Conservation (phyloP, 64 coral and sea anemone species). For the Stichodactyla mertensii region DNA sequence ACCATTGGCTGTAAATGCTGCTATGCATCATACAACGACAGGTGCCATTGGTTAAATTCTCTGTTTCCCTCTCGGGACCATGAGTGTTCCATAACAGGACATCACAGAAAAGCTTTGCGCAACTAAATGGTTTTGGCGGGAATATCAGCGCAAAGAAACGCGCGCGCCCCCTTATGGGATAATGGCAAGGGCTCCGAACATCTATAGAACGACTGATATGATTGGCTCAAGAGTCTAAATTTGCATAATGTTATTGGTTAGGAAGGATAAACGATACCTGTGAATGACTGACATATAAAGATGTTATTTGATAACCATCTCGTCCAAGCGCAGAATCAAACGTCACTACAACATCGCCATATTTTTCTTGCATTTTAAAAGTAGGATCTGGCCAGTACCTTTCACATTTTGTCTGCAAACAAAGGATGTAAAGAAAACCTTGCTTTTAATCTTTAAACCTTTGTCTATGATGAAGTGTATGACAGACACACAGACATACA, state of each 20-base stretch:
- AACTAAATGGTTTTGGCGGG: too few relatives aligned
- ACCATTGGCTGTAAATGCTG: not conserved
- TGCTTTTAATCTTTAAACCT: too few relatives aligned
- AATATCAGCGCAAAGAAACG: too few relatives aligned
- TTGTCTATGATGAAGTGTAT: too few relatives aligned
- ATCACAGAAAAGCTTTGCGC: too few relatives aligned
- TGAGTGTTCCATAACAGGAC: too few relatives aligned
- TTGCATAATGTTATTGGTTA: not conserved
- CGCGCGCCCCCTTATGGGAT: too few relatives aligned
- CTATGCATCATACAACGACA: not conserved
- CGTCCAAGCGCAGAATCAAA: conserved; percentile 90
- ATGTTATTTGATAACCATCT: conserved; percentile 96
- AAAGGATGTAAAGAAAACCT: too few relatives aligned
- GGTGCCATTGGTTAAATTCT: not conserved
- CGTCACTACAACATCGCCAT: conserved; percentile 91
- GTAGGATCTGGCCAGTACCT: conserved; percentile 91
- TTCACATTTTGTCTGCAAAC: conserved; percentile 85
- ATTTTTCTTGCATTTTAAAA: conserved; percentile 95
- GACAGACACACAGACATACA: too few relatives aligned
- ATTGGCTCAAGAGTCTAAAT: not conserved
- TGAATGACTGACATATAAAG: conserved; percentile 82
- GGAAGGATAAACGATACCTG: conserved; percentile 31
- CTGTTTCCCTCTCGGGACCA: too few relatives aligned
- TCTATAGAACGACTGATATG: conserved; percentile 23
- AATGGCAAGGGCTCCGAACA: conserved; percentile 36